Evolutionary conservation across 2,888 invertebrate genomes (phyloP).

Genomic region (Agrotis ipsilon): DNA sequence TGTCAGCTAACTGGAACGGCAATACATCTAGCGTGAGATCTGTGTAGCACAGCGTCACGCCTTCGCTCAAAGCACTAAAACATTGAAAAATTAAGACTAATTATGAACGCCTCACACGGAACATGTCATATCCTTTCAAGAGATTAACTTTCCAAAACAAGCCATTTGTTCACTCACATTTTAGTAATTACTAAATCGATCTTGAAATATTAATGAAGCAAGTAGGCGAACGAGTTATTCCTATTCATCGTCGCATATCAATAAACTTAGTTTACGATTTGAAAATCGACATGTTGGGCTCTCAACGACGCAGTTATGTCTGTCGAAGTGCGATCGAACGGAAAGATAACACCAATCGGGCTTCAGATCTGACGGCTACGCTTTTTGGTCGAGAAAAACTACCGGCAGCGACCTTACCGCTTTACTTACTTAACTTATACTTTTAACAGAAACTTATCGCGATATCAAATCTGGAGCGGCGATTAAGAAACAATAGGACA

Average conservation of each 20-base stretch:
- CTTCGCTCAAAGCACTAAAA: slow-evolving; percentile 78
- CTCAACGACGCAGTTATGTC: slow-evolving; percentile 77
- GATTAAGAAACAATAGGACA: slow-evolving; percentile 89
- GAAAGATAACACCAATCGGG: slow-evolving; percentile 82
- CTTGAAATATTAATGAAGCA: slow-evolving; percentile 74
- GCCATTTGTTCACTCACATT: slow-evolving; percentile 59
- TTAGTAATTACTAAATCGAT: slow-evolving; percentile 66
- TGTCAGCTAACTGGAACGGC: slow-evolving; percentile 86
- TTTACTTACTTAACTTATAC: slow-evolving; percentile 82
- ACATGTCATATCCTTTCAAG: slow-evolving; percentile 68
- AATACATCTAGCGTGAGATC: slow-evolving; percentile 85
- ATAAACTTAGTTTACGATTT: slow-evolving; percentile 75
- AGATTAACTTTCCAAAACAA: slow-evolving; percentile 76
- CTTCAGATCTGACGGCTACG: slow-evolving; percentile 81
- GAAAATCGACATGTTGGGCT: slow-evolving; percentile 79
- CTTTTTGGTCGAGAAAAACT: slow-evolving; percentile 81
- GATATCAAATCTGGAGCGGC: slow-evolving; percentile 83
- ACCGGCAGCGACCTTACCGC: slow-evolving; percentile 80
- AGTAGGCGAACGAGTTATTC: slow-evolving; percentile 69
- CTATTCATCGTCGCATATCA: slow-evolving; percentile 75
- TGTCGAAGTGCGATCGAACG: slow-evolving; percentile 81
- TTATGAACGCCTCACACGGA: slow-evolving; percentile 70
- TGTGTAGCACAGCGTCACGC: slow-evolving; percentile 74
- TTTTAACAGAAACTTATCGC: slow-evolving; percentile 87
- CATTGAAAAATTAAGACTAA: slow-evolving; percentile 82